A percentile compares a stretch with the other conserved stretches of the same genome.
These are phyloP conservation scores for Valencia hispanica DNA, from an alignment of 2,797 vertebrate genomes.

Conservation along the genomic window DNA sequence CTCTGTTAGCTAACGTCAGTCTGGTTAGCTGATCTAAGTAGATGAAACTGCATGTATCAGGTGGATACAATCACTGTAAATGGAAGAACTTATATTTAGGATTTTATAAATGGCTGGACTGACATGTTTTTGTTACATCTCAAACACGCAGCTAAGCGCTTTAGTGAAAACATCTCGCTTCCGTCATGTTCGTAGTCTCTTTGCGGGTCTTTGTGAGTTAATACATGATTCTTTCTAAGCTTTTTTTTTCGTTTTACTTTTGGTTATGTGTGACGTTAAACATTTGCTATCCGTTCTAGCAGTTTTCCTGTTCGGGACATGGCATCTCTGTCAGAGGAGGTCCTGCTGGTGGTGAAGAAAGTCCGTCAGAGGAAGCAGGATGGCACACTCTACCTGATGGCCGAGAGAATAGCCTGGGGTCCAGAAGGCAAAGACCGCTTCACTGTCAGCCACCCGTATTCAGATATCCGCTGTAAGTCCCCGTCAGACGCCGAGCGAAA, in stretches of 20 bases:
- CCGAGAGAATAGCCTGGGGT: conserved; percentile 96
- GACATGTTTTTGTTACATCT: not conserved
- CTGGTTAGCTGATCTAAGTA: conserved; percentile 3
- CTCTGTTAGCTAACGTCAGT: conserved; percentile 50
- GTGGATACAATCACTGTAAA: not conserved
- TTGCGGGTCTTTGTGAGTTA: not conserved
- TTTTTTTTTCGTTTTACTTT: not conserved
- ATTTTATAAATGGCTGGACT: not conserved
- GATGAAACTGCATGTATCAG: not conserved
- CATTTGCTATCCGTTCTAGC: not conserved
- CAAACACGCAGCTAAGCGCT: not conserved
- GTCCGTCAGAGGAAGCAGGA: conserved; percentile 99
- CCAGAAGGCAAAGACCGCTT: conserved; percentile 98
- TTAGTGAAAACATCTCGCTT: conserved; percentile 1
- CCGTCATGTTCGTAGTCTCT: not conserved
- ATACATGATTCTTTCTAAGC: not conserved
- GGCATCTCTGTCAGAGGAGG: conserved; percentile 97
- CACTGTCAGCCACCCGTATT: conserved; percentile 95
- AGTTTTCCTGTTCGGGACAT: conserved; percentile 76
- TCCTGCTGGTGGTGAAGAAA: conserved; percentile 94
- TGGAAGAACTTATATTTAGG: not conserved
- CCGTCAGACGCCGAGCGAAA: not conserved
- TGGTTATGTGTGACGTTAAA: not conserved
- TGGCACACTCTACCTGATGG: conserved; percentile 97
- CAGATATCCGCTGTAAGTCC: conserved; percentile 97